Percentiles rank a stretch among this genome's conserved stretches.
Conservation (phyloP, 1,140 invertebrate species). For the Calliopsis andreniformis region DNA sequence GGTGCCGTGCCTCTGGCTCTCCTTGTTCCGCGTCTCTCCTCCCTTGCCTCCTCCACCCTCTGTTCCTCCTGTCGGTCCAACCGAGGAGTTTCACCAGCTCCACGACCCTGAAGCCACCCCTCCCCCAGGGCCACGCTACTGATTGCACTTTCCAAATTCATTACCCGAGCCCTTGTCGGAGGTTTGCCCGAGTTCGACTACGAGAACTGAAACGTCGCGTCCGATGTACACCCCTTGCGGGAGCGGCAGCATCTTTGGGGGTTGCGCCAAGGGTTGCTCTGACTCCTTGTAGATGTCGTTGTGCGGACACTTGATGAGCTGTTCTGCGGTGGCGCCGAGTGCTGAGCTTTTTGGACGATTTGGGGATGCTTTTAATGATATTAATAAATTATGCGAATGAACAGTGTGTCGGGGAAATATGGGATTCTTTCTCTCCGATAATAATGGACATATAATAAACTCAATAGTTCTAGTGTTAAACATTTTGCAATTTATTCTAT, state of each 20-base stretch:
- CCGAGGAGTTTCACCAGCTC: slow-evolving; percentile 35
- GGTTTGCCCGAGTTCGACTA: slow-evolving; percentile 60
- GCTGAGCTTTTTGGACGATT: slow-evolving; percentile 3
- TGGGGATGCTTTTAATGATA: no score
- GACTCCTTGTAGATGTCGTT: slow-evolving; percentile 27
- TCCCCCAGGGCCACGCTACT: slow-evolving; percentile 60
- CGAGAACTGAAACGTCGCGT: slow-evolving; percentile 20
- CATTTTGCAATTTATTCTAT: no score
- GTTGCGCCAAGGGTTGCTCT: background rate
- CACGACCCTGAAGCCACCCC: slow-evolving; percentile 54
- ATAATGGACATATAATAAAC: no score
- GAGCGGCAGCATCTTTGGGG: background rate
- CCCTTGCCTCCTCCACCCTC: slow-evolving; percentile 20
- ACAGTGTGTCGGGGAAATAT: no score
- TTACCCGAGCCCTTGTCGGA: slow-evolving; percentile 72
- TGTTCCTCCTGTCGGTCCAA: background rate
- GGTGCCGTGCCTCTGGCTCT: slow-evolving; percentile 54
- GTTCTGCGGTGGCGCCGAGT: slow-evolving; percentile 1
- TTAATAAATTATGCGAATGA: background rate
- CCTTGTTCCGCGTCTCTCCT: slow-evolving; percentile 41
- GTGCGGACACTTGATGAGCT: slow-evolving; percentile 37
- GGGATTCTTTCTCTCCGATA: no score
- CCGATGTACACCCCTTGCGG: slow-evolving; percentile 1
- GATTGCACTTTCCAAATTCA: slow-evolving; percentile 81
- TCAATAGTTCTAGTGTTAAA: no score